Evolutionary conservation across 2,888 invertebrate species (phyloP).

Genomic region (Pherbina coryleti): DNA sequence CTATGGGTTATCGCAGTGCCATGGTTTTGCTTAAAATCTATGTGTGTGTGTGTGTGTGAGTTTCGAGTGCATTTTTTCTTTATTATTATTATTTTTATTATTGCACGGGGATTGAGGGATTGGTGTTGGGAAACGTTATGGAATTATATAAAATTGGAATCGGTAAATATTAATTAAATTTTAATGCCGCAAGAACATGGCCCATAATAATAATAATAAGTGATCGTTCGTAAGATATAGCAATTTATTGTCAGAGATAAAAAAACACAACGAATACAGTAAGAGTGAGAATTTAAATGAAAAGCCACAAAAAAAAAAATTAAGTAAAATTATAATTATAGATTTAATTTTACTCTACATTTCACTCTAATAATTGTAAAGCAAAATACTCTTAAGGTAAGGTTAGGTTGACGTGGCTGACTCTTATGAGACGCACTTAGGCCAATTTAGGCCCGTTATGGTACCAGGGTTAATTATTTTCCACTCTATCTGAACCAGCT

Average conservation of each 20-base stretch:
- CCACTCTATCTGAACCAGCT: too few relatives aligned
- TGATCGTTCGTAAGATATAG: background rate
- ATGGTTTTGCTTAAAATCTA: background rate
- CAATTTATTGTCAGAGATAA: background rate
- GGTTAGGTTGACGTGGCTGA: too few relatives aligned
- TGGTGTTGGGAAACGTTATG: background rate
- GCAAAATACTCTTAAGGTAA: too few relatives aligned
- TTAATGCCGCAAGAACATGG: slow-evolving; percentile 5
- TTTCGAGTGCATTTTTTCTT: background rate
- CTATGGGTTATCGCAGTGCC: background rate
- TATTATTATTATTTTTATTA: slow-evolving; percentile 12
- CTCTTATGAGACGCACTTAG: too few relatives aligned
- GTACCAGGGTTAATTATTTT: too few relatives aligned
- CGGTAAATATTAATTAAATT: slow-evolving; percentile 31
- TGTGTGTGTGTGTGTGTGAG: background rate
- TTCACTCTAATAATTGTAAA: too few relatives aligned
- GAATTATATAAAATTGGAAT: background rate
- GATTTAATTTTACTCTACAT: too few relatives aligned
- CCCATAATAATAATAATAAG: background rate
- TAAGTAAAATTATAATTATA: too few relatives aligned
- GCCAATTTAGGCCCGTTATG: too few relatives aligned
- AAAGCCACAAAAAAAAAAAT: too few relatives aligned
- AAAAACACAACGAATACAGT: background rate
- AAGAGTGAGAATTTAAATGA: too few relatives aligned
- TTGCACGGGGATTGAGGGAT: background rate